These are phyloP conservation scores for Nebria brevicollis DNA, from an alignment of 2,888 invertebrate genomes.

Conservation along the genomic window DNA sequence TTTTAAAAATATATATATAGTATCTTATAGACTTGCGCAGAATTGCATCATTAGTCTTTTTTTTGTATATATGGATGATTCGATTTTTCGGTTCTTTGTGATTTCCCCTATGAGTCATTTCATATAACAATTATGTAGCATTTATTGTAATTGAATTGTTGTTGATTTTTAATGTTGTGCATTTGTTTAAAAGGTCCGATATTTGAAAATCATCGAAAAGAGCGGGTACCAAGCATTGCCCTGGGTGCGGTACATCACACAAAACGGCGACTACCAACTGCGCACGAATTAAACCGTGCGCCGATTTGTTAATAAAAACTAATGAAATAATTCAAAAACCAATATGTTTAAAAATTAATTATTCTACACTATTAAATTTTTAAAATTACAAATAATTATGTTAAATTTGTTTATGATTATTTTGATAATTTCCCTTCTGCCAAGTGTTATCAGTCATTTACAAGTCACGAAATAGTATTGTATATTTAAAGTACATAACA, in stretches of 20 bases:
- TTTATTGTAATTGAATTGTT: neutral
- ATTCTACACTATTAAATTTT: constrained; percentile 49
- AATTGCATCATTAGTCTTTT: too few relatives aligned
- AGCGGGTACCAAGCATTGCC: constrained; percentile 98
- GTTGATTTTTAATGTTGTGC: neutral
- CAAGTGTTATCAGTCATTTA: constrained; percentile 45
- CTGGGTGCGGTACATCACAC: constrained; percentile 99
- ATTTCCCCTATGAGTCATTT: too few relatives aligned
- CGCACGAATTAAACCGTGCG: constrained; percentile 79
- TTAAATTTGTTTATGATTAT: constrained; percentile 38
- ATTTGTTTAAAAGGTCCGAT: constrained; percentile 70
- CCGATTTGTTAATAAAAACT: constrained; percentile 39
- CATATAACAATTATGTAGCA: too few relatives aligned
- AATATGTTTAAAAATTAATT: constrained; percentile 43
- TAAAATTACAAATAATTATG: constrained; percentile 46
- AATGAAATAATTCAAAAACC: constrained; percentile 22
- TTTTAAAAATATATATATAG: too few relatives aligned
- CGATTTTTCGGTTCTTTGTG: too few relatives aligned
- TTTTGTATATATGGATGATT: too few relatives aligned
- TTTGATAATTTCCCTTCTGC: constrained; percentile 19
- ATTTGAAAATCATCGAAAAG: constrained; percentile 98
- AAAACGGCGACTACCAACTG: constrained; percentile 98
- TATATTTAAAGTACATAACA: constrained; percentile 42
- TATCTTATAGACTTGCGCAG: too few relatives aligned
- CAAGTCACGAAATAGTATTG: constrained; percentile 48